Conservation (phyloP, 2,113 vertebrate species). For the Saccopteryx bilineata region DNA sequence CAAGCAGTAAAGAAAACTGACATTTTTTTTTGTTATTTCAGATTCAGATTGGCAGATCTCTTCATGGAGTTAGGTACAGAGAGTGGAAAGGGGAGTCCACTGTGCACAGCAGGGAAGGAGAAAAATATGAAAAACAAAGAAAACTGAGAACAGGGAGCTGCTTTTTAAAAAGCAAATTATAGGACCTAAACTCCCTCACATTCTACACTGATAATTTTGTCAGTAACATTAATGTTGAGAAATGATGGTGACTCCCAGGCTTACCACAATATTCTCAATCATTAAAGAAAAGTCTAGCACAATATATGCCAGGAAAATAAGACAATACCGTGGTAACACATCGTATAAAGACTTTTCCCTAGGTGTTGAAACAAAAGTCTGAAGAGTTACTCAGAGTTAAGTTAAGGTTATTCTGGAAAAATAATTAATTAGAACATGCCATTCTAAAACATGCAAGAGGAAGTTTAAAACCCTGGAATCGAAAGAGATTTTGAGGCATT, state of each 20-base stretch:
- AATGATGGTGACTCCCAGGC: not conserved
- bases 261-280: not conserved
- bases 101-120: not conserved
- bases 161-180: slow-evolving; percentile 1
- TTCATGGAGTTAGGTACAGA: not conserved
- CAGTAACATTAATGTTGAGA: slow-evolving; percentile 2
- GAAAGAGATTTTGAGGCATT: not conserved
- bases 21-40: not conserved
- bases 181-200: not conserved
- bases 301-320: not conserved
- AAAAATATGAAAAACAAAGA: not conserved
- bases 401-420: slow-evolving; percentile 1
- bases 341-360: not conserved
- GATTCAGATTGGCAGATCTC: not conserved
- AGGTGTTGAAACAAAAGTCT: not conserved
- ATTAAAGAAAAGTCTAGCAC: slow-evolving; percentile 10
- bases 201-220: not conserved
- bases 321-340: not conserved
- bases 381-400: not conserved
- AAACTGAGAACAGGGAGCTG: not conserved
- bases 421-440: not conserved
- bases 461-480: not conserved
- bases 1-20: not conserved
- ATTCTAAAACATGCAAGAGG: not conserved
- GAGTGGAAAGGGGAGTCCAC: not conserved